These are phyloP conservation scores for Allenopithecus nigroviridis DNA, from an alignment of 2,797 vertebrate genomes.

Conservation along the genomic window DNA sequence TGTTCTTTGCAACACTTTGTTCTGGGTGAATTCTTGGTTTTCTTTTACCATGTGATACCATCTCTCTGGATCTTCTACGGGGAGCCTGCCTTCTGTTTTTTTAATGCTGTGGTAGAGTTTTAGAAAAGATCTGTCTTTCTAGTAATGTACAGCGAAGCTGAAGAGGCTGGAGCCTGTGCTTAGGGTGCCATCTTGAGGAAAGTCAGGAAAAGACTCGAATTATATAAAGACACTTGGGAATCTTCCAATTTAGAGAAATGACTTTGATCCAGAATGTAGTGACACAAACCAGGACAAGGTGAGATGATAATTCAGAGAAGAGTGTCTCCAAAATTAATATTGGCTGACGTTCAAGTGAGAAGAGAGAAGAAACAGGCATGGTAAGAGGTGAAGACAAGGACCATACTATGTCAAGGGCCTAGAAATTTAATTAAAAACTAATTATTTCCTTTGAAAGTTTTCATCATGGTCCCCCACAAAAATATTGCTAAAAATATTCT, in stretches of 20 bases:
- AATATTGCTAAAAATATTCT: neutral
- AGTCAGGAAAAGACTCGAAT: neutral
- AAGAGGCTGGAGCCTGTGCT: neutral
- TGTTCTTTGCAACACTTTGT: neutral
- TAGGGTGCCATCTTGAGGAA: conserved; percentile 61
- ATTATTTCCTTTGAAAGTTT: neutral
- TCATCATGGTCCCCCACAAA: neutral
- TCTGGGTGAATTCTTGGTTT: neutral
- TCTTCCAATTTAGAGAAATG: neutral
- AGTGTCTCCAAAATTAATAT: neutral
- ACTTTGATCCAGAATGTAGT: neutral
- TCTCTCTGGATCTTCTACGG: neutral
- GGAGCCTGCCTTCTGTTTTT: neutral
- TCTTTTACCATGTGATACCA: neutral
- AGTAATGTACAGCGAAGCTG: neutral
- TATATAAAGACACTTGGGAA: neutral
- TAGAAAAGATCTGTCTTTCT: neutral
- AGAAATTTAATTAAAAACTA: neutral
- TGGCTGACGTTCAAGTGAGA: neutral
- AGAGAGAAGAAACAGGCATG: neutral
- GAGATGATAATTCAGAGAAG: neutral
- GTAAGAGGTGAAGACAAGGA: neutral
- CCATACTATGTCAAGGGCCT: neutral
- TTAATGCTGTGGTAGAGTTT: neutral
- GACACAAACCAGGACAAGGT: neutral